Evolutionary conservation across 2,888 invertebrate genomes (phyloP).

Genomic region (Syrphus vitripennis): DNA sequence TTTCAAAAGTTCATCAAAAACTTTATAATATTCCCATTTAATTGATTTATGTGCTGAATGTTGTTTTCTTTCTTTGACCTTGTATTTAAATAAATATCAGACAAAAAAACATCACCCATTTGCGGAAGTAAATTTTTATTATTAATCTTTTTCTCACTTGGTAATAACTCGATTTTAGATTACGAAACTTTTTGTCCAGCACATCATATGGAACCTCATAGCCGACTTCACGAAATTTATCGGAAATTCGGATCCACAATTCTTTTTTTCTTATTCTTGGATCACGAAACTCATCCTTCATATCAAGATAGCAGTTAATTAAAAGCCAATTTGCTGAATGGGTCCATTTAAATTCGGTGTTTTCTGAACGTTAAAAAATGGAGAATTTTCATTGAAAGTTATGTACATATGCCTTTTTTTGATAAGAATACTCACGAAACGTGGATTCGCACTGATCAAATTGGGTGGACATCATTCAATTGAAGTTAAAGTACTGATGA

Average conservation of each 20-base stretch:
- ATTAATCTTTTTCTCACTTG: constrained; percentile 7
- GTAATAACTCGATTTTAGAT: constrained; percentile 52
- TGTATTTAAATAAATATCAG: background rate
- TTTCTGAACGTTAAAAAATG: constrained; percentile 12
- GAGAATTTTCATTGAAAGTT: background rate
- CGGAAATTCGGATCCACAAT: constrained; percentile 41
- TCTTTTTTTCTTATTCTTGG: constrained; percentile 31
- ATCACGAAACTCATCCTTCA: constrained; percentile 48
- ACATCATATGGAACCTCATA: constrained; percentile 46
- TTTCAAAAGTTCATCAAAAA: constrained; percentile 43
- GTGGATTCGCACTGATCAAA: background rate
- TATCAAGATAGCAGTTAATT: constrained; percentile 48
- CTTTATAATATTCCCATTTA: constrained; percentile 61
- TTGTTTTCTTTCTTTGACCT: constrained; percentile 46
- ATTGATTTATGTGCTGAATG: constrained; percentile 45
- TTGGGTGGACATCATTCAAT: background rate
- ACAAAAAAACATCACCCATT: background rate
- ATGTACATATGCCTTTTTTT: too few species aligned
- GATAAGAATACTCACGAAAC: background rate
- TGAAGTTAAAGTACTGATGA: background rate
- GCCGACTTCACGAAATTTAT: constrained; percentile 52
- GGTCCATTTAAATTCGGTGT: constrained; percentile 55
- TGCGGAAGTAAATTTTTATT: background rate
- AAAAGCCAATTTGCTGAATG: constrained; percentile 62
- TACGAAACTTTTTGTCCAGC: constrained; percentile 57